Conservation (phyloP, 2,113 vertebrate species). For the Sorex araneus region DNA sequence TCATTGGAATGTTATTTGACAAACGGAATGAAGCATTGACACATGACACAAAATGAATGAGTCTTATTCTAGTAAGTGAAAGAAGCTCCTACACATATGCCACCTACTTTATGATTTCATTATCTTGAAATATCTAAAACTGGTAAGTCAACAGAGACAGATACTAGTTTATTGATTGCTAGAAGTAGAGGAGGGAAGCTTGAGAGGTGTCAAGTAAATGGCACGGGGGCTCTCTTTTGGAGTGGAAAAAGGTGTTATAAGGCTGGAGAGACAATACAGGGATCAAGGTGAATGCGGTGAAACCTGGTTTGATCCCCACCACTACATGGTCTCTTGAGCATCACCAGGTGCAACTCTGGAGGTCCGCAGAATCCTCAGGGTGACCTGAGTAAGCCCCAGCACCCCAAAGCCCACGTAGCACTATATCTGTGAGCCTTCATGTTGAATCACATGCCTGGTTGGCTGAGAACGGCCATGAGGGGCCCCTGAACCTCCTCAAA, state of each 20-base stretch:
- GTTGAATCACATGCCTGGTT: no score
- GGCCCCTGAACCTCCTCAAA: no score
- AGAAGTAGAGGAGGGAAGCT: neutral
- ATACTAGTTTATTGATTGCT: neutral
- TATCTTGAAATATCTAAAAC: neutral
- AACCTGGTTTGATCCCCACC: no score
- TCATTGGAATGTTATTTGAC: conserved; percentile 1
- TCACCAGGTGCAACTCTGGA: no score
- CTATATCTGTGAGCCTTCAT: no score
- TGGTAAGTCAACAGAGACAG: neutral
- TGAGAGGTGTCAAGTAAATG: neutral
- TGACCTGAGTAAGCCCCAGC: no score
- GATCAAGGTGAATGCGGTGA: no score
- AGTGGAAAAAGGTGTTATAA: conserved; percentile 40
- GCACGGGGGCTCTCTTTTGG: neutral
- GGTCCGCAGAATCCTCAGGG: no score
- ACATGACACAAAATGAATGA: neutral
- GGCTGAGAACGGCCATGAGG: no score
- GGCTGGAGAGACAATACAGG: neutral
- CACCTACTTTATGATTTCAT: neutral
- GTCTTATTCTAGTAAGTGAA: neutral
- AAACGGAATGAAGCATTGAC: neutral
- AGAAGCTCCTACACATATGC: conserved; percentile 29
- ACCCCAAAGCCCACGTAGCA: no score
- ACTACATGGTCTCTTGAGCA: no score